These are phyloP conservation scores for Reinhardtius hippoglossoides DNA, from an alignment of 2,113 vertebrate species.

Conservation along the genomic window DNA sequence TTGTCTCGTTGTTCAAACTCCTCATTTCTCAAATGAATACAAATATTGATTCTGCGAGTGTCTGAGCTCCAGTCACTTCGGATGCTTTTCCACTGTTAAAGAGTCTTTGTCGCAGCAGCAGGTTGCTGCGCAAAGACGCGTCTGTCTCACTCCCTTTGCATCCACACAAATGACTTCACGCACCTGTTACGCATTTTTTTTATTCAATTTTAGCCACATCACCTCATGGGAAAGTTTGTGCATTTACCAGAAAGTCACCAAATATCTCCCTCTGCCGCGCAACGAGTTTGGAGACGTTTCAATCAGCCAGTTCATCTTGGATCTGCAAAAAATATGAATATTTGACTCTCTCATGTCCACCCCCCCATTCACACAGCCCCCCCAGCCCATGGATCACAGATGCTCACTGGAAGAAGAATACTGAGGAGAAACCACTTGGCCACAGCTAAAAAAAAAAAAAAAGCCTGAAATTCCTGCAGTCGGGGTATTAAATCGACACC, in stretches of 20 bases:
- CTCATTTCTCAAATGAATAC: conserved; percentile 89
- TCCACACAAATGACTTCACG: conserved; percentile 1
- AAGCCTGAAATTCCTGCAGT: conserved; percentile 70
- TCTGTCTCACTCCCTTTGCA: conserved; percentile 8
- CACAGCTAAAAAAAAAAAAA: conserved; percentile 22
- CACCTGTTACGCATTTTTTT: conserved; percentile 28
- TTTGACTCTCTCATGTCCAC: not conserved
- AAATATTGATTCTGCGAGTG: conserved; percentile 93
- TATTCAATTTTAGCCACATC: not conserved
- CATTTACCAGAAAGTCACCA: not conserved
- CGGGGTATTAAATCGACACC: conserved; percentile 74
- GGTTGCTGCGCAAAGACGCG: conserved; percentile 84
- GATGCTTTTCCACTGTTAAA: conserved; percentile 88
- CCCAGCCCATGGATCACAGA: not conserved
- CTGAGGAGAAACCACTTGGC: conserved; percentile 32
- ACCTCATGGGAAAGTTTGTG: not conserved
- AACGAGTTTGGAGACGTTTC: not conserved
- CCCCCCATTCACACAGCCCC: too few relatives aligned
- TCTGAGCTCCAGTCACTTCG: conserved; percentile 88
- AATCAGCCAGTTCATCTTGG: not conserved
- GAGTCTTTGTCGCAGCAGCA: conserved; percentile 91
- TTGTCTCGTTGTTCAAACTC: conserved; percentile 81
- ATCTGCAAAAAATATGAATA: not conserved
- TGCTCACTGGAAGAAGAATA: conserved; percentile 30
- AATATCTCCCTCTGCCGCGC: not conserved